Evolutionary conservation across 2,888 invertebrate species (phyloP).

Genomic region (Patella pellucida): DNA sequence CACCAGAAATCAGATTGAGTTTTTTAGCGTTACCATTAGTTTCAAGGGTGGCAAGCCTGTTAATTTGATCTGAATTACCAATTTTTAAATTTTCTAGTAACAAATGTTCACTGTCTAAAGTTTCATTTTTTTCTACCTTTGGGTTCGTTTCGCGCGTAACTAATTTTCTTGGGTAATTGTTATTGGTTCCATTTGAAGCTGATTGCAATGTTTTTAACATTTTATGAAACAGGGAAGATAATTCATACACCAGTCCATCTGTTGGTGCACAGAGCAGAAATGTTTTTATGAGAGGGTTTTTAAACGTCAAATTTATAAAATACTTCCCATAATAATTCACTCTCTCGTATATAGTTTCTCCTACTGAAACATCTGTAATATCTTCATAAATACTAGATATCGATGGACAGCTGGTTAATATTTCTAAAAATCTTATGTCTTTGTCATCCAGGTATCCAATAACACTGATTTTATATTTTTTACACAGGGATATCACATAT

Average conservation of each 20-base stretch:
- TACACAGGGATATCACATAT: constrained; percentile 42
- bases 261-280: constrained; percentile 34
- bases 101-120: too few relatives aligned
- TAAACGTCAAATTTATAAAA: constrained; percentile 20
- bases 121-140: too few relatives aligned
- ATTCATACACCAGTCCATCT: constrained; percentile 24
- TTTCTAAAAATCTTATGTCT: constrained; percentile 40
- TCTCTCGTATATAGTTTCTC: constrained; percentile 10
- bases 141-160: too few relatives aligned
- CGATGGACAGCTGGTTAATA: constrained; percentile 21
- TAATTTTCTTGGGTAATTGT: not conserved
- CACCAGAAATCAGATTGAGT: constrained; percentile 29
- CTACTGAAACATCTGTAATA: constrained; percentile 13
- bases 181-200: constrained; percentile 20
- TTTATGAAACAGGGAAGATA: constrained; percentile 15
- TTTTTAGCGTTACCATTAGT: too few relatives aligned
- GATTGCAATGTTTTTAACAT: constrained; percentile 19
- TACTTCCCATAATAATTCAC: constrained; percentile 16
- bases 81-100: too few relatives aligned
- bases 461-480: constrained; percentile 38
- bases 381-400: constrained; percentile 22
- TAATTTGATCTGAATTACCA: too few relatives aligned
- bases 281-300: constrained; percentile 5
- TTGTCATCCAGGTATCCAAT: constrained; percentile 40
- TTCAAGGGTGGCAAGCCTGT: too few relatives aligned